Conservation (phyloP, 2,888 invertebrate species). For the Agriopis aurantiaria region DNA sequence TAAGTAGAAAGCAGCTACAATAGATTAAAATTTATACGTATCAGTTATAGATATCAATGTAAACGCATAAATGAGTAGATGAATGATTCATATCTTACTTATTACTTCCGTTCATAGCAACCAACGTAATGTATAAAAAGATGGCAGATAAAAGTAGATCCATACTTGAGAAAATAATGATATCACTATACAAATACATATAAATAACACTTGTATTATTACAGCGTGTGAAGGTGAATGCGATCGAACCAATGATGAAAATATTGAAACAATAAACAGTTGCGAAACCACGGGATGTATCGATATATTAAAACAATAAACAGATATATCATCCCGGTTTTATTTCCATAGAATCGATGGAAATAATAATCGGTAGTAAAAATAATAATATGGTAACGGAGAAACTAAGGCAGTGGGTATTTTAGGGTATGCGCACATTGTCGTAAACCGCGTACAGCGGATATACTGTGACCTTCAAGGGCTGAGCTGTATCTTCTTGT, state of each 20-base stretch:
- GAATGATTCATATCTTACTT: slow-evolving; percentile 18
- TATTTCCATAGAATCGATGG: slow-evolving; percentile 16
- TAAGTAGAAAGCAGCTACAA: too few relatives aligned
- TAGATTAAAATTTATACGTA: too few relatives aligned
- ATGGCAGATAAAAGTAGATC: slow-evolving; percentile 24
- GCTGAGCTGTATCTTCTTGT: slow-evolving; percentile 17
- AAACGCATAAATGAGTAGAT: slow-evolving; percentile 7
- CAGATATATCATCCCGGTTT: slow-evolving; percentile 16
- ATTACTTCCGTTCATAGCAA: slow-evolving; percentile 20
- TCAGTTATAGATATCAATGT: background rate
- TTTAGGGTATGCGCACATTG: slow-evolving; percentile 41
- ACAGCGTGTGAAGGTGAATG: slow-evolving; percentile 11
- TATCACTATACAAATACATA: slow-evolving; percentile 28
- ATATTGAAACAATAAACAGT: slow-evolving; percentile 32
- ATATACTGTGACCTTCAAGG: slow-evolving; percentile 41
- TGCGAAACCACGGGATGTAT: slow-evolving; percentile 31
- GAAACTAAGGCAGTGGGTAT: slow-evolving; percentile 30
- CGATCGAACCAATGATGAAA: slow-evolving; percentile 7
- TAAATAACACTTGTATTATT: slow-evolving; percentile 25
- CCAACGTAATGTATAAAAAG: slow-evolving; percentile 6
- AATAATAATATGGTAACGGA: slow-evolving; percentile 23
- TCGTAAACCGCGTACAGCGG: slow-evolving; percentile 39
- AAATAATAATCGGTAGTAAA: slow-evolving; percentile 16
- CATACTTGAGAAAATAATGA: slow-evolving; percentile 20
- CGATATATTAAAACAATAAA: slow-evolving; percentile 17